Conservation (phyloP, 1,140 invertebrate genomes). For the Yoshiicerus persimilis region DNA sequence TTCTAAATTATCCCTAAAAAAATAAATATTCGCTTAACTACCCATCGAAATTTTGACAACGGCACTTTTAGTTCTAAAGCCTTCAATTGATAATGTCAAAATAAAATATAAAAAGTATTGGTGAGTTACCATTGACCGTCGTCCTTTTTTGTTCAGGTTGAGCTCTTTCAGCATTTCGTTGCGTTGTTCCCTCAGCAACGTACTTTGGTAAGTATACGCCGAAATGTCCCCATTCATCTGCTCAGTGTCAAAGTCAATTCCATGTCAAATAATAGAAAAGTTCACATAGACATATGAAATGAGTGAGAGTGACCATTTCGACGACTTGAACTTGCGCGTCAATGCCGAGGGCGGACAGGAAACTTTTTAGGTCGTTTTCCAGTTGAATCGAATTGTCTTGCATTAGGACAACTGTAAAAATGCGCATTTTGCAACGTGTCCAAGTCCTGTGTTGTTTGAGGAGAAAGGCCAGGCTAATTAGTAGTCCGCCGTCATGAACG, state of each 20-base stretch:
- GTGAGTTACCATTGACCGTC: conserved; percentile 71
- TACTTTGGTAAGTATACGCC: conserved; percentile 98
- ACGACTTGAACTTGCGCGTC: conserved; percentile 98
- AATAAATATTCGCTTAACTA: no score
- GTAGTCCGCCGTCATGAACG: conserved; percentile 94
- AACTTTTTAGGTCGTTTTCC: conserved; percentile 98
- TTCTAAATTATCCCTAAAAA: no score
- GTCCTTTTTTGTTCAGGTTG: conserved; percentile 80
- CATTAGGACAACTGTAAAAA: conserved; percentile 98
- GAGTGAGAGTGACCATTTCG: conserved; percentile 79
- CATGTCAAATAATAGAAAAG: no score
- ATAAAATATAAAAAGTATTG: not conserved
- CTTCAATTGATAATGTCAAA: not conserved
- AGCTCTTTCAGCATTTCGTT: conserved; percentile 95
- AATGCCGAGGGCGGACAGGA: conserved; percentile 96
- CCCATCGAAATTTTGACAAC: no score
- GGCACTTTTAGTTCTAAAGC: no score
- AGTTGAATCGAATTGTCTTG: conserved; percentile 99
- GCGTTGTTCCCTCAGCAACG: conserved; percentile 98
- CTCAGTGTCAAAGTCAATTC: not conserved
- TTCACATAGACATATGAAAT: not conserved
- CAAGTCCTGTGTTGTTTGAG: conserved; percentile 94
- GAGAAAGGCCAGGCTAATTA: conserved; percentile 96
- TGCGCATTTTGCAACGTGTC: conserved; percentile 97
- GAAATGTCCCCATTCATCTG: conserved; percentile 96